Base-by-base conservation (phyloP, 2,797 vertebrate species). In the Halcyon leucocephala region DNA sequence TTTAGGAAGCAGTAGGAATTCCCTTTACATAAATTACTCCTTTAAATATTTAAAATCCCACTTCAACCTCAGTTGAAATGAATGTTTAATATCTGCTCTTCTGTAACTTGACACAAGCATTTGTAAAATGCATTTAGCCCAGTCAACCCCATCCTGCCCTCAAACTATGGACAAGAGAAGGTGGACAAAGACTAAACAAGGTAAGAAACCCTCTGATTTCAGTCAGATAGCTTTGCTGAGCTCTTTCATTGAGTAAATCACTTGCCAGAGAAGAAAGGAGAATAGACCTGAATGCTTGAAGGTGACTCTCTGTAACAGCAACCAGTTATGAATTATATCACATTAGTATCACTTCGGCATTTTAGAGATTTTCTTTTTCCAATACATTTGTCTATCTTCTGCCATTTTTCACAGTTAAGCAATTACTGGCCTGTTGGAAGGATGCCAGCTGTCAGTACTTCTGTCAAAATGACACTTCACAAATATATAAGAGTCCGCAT, bases 1-100 rank as follows among this genome's bases (percentile, higher is more conserved):
- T 93, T 96, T 83, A 89, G 48, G 66, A 95, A 96, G 57, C 35
- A 5, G 51, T 48, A 88, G 70, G 65, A 97, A 96, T 86, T 82
- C 61, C 79, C 90, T 88, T 82, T 87, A 83, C 52, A 77, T 93
- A 94, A 96, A 95, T 97, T 73, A 95, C 70, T 88, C 24, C 35
- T 89, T 96, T 95, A 91, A 94, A 86, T 95, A 92, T 88, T 96
- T 97, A 24, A 96, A 95, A 96, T 94, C 42, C 42, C 81, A 93
- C 80, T 97, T 96, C 85, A 93, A 46, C 51, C 39, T 95, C 74
- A 54, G 48, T 81, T 86, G 72, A 95, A 96, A 96, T 95, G n/a
- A 91, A 96, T 90, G 52, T 95, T 97, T 95, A 91, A 97, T 96
- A 92, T 55, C 83, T 95, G 90, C 80, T 90, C 76, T 95, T 77